Evolutionary conservation across 2,888 invertebrate species (phyloP).

Genomic region (Tortrix viridana): DNA sequence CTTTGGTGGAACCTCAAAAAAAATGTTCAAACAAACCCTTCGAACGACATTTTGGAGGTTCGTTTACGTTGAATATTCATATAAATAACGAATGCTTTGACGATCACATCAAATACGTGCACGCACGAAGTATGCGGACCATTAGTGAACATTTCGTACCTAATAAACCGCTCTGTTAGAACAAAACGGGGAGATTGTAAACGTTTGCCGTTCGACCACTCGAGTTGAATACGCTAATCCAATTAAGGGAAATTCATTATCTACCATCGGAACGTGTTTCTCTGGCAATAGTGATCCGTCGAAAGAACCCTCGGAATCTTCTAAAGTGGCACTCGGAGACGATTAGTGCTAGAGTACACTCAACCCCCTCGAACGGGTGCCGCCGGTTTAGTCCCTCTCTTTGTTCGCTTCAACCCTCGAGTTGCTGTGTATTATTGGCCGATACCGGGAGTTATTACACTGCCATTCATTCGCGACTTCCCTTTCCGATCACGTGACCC

Average conservation of each 20-base stretch:
- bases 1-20: conserved; percentile 35
- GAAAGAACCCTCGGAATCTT: conserved; percentile 73
- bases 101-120: conserved; percentile 39
- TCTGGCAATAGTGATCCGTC: conserved; percentile 69
- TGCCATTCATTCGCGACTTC: conserved; percentile 31
- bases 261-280: conserved; percentile 70
- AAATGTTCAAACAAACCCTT: conserved; percentile 45
- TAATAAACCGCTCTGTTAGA: conserved; percentile 23
- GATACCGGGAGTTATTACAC: conserved; percentile 54
- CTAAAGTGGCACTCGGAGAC: conserved; percentile 69
- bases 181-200: conserved; percentile 39
- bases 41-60: conserved; percentile 50
- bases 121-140: conserved; percentile 4
- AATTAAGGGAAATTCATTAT: conserved; percentile 77
- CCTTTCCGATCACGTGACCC: conserved; percentile 23
- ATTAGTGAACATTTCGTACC: conserved; percentile 19
- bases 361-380: conserved; percentile 64
- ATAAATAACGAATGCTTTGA: conserved; percentile 43
- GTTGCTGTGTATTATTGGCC: conserved; percentile 61
- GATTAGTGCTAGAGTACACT: conserved; percentile 74
- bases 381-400: conserved; percentile 60
- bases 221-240: conserved; percentile 62
- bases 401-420: conserved; percentile 62
- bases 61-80: conserved; percentile 62
- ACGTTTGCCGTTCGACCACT: conserved; percentile 51